Evolutionary conservation across 2,888 invertebrate species (phyloP).

Genomic region (Cepaea hortensis): DNA sequence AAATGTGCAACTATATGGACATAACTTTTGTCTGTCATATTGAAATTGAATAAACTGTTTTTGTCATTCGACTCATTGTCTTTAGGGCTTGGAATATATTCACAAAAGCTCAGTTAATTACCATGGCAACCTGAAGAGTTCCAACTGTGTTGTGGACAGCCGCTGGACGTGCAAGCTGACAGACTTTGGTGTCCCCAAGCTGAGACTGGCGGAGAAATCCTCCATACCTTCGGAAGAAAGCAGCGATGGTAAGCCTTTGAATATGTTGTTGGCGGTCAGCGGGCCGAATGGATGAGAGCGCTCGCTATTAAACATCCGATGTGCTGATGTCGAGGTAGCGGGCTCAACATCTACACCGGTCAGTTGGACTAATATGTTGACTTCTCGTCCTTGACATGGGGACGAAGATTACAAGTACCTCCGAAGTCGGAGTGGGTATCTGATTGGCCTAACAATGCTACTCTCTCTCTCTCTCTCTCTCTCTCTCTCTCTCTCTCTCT

Average conservation of each 20-base stretch:
- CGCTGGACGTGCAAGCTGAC: constrained; percentile 74
- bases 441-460: no score
- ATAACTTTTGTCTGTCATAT: not conserved
- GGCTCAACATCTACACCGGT: no score
- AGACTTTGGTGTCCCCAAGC: constrained; percentile 69
- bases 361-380: no score
- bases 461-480: no score
- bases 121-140: constrained; percentile 74
- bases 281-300: no score
- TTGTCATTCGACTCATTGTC: not conserved
- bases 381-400: no score
- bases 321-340: no score
- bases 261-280: not conserved
- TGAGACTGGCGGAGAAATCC: constrained; percentile 57
- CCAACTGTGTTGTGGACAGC: constrained; percentile 74
- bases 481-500: no score
- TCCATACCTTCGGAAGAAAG: constrained; percentile 51
- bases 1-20: not conserved
- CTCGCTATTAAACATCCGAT: no score
- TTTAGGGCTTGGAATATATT: constrained; percentile 70
- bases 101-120: constrained; percentile 70
- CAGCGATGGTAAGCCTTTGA: constrained; percentile 58
- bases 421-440: no score
- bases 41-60: not conserved
- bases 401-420: no score